Evolutionary conservation across 2,888 invertebrate species (phyloP), one percentile per base, ranked within the genome.

Genomic region (Hyposoter dolosus): DNA sequence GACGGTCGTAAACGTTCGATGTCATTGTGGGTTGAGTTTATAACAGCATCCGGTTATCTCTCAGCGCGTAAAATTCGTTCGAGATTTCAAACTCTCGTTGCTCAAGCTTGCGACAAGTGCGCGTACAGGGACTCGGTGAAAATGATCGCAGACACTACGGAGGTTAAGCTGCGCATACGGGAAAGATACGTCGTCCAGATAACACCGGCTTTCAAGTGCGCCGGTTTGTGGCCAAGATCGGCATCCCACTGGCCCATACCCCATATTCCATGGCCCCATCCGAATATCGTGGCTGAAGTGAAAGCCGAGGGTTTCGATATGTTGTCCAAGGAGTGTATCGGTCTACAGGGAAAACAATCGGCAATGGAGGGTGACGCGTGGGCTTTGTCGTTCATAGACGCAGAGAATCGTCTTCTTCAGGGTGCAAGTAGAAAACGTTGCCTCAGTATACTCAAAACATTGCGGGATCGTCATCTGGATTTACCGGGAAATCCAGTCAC

Each of bases 1-100:
- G 99, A 99, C 95, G 99, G 99, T 82, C 96, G 99, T 88, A 99
- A 99, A 94, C 96, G 99, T 69, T 98, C 98, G 90, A 99, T 99
- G 99, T 99, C 99, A 0, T 95, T 99, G 6, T 99, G 99, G 99
- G 99, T 99, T 69, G 99, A 99, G 95, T 99, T 99, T 95, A 99
- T 99, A 92, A 99, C 99, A 0, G 99, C 99, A 5, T 98, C 98
- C 3, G 99, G 99, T 0, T 99, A 99, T 94, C 95, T 99, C 60
- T 98, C 98, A 0, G 98, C 99, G 12, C 95, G 99, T 65, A 99
- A 99, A 95, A 99, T 99, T 90, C 96, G 99, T 74, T 98, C 98
- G 47, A 95, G 99, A 4, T 99, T 99, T 94, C 99, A 98, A 94
- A 98, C 98, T 0, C 94, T 98, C 80, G 98, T 98, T 45, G 97